These are phyloP conservation scores for Bombyx mori DNA, from an alignment of 1,140 invertebrate species.

Conservation along the genomic window ASM3026992v2 NC_085124.1:4465501-4466000, in stretches of 20 bases:
- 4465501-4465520: slow-evolving; percentile 46
- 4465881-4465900: too few relatives aligned
- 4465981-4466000: too few relatives aligned
- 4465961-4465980: too few relatives aligned
- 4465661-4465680: slow-evolving; percentile 5
- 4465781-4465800: slow-evolving; percentile 25
- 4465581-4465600: slow-evolving; percentile 35
- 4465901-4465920: too few relatives aligned
- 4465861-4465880: too few relatives aligned
- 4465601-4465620: slow-evolving; percentile 6
- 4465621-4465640: not conserved
- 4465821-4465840: slow-evolving; percentile 17
- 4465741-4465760: slow-evolving; percentile 5
- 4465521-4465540: slow-evolving; percentile 41
- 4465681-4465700: too few relatives aligned
- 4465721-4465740: slow-evolving; percentile 15
- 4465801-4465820: slow-evolving; percentile 18
- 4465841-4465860: not conserved
- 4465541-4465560: slow-evolving; percentile 43
- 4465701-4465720: slow-evolving; percentile 18
- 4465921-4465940: too few relatives aligned
- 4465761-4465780: slow-evolving; percentile 12
- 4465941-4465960: too few relatives aligned
- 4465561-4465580: slow-evolving; percentile 23
- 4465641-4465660: not conserved